phyloP scores from a whole-genome alignment of 64 coral and sea anemone genomes.

The Montipora sp. region DNA sequence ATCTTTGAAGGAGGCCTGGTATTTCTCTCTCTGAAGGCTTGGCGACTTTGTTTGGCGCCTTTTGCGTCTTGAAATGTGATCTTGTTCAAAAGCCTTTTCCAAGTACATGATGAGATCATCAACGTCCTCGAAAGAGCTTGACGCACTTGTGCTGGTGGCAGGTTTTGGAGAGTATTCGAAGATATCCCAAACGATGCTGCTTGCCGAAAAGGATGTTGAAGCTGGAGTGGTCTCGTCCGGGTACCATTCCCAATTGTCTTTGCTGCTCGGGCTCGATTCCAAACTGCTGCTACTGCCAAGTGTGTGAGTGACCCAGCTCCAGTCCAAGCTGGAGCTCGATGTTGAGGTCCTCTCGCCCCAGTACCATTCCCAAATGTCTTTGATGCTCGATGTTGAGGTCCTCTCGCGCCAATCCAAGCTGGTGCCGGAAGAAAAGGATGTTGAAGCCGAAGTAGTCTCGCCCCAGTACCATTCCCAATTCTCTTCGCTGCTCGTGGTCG shows the following conservation, averaged over 20 bases:
- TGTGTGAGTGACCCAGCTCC: no score
- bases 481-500: no score
- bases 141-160: not conserved
- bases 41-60: not conserved
- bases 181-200: not conserved
- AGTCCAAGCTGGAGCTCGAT: no score
- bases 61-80: slow-evolving; percentile 11
- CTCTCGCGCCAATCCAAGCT: not conserved
- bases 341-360: not conserved
- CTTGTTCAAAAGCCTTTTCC: not conserved
- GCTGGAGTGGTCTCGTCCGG: no score
- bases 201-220: not conserved
- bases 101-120: not conserved
- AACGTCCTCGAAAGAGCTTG: not conserved
- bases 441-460: no score
- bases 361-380: no score
- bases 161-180: not conserved
- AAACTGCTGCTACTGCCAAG: no score
- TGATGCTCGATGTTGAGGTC: not conserved
- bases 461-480: no score
- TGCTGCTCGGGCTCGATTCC: no score
- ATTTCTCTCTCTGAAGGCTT: not conserved
- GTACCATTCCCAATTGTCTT: no score
- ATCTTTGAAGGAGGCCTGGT: not conserved
- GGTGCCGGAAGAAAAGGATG: not conserved